Conservation (phyloP, 2,113 vertebrate genomes). For the Lophotis ruficrista region DNA sequence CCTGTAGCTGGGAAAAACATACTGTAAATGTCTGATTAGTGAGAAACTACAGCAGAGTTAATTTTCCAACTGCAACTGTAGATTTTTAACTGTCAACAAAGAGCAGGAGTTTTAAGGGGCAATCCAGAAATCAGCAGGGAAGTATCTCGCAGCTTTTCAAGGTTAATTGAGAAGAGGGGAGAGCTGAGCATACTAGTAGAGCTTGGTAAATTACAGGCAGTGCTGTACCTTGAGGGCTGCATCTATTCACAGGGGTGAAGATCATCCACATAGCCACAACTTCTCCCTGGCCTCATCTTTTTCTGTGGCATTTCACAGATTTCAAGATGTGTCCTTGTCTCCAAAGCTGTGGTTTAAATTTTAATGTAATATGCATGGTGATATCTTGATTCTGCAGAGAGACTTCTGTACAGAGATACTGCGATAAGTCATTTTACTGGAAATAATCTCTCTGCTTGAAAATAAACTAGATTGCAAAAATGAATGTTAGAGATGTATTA, state of each 20-base stretch:
- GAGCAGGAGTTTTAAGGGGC: constrained; percentile 61
- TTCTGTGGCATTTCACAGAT: not conserved
- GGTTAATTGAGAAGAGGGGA: constrained; percentile 66
- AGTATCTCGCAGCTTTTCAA: constrained; percentile 63
- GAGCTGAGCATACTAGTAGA: not conserved
- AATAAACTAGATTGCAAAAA: constrained; percentile 17
- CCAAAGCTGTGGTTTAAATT: not conserved
- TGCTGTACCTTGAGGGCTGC: constrained; percentile 3
- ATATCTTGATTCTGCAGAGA: not conserved
- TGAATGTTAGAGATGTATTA: not conserved
- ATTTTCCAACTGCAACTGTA: constrained; percentile 22
- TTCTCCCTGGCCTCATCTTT: constrained; percentile 13
- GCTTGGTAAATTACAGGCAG: constrained; percentile 5
- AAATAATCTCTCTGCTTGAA: not conserved
- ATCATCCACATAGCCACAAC: not conserved
- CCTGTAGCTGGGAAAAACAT: not conserved
- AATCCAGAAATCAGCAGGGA: constrained; percentile 67
- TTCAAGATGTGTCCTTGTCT: constrained; percentile 32
- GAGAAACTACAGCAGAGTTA: constrained; percentile 40
- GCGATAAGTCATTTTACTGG: not conserved
- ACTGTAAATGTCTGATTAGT: not conserved
- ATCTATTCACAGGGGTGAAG: constrained; percentile 20
- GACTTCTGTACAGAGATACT: not conserved
- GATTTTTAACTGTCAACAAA: constrained; percentile 53
- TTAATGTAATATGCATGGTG: not conserved